Evolutionary conservation across 1,140 invertebrate species (phyloP).

Genomic region (Samia ricini): DNA sequence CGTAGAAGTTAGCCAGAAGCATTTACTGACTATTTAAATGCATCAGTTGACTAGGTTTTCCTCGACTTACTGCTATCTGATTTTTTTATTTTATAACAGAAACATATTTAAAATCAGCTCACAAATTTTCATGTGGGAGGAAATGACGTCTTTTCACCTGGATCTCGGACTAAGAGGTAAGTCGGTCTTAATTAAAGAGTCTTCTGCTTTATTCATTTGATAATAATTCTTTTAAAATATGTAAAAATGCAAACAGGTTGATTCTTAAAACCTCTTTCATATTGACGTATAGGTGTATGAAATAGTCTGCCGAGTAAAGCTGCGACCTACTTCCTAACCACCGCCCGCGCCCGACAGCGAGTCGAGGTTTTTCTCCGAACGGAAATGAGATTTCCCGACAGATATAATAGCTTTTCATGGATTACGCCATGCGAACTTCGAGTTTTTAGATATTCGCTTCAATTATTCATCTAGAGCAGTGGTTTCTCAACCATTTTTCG

Average conservation of each 20-base stretch:
- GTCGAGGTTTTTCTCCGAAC: constrained; percentile 53
- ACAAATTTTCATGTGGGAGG: no score
- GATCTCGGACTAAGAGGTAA: no score
- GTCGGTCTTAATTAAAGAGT: no score
- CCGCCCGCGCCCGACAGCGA: constrained; percentile 22
- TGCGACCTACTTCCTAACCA: constrained; percentile 36
- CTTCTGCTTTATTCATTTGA: not conserved
- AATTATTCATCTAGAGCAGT: constrained; percentile 27
- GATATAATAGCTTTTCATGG: constrained; percentile 57
- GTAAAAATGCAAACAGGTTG: not conserved
- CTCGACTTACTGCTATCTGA: no score
- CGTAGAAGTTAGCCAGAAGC: no score
- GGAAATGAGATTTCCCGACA: constrained; percentile 65
- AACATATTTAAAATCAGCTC: no score
- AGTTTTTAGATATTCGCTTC: constrained; percentile 41
- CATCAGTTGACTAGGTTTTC: no score
- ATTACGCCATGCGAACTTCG: constrained; percentile 50
- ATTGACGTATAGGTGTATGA: constrained; percentile 1
- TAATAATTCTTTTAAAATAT: no score
- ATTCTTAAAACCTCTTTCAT: not conserved
- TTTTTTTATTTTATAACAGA: no score
- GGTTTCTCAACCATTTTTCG: no score
- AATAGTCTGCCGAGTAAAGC: not conserved
- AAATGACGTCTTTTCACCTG: no score
- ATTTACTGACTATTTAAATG: no score